A percentile compares a stretch with the other conserved stretches of the same genome.
These are phyloP conservation scores for Itoplectis maculator DNA, from an alignment of 2,888 invertebrate genomes.

Conservation along the genomic window DNA sequence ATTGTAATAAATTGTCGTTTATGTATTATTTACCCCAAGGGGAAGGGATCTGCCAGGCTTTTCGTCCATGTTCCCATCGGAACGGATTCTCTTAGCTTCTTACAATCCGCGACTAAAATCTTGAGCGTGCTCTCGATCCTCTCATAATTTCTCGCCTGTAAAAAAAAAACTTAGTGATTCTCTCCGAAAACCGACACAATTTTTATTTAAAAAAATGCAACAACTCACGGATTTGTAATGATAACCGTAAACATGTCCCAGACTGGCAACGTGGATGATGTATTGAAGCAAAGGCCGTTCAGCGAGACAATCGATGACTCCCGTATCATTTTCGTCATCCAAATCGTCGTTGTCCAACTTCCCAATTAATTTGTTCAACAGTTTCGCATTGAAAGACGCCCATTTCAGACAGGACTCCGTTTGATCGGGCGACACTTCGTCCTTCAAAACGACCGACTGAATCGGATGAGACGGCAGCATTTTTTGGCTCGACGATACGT, in stretches of 20 bases:
- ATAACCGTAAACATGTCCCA: slow-evolving; percentile 81
- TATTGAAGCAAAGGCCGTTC: slow-evolving; percentile 66
- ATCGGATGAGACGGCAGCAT: slow-evolving; percentile 71
- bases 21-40: neutral
- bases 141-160: slow-evolving; percentile 61
- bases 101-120: slow-evolving; percentile 57
- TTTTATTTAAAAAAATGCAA: neutral
- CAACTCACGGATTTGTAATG: slow-evolving; percentile 84
- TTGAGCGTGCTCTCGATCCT: slow-evolving; percentile 54
- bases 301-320: slow-evolving; percentile 49
- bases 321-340: slow-evolving; percentile 73
- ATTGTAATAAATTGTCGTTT: neutral
- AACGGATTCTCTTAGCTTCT: slow-evolving; percentile 52
- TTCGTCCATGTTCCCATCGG: slow-evolving; percentile 62
- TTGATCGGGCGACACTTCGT: slow-evolving; percentile 73
- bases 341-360: slow-evolving; percentile 72
- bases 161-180: slow-evolving; percentile 21
- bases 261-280: slow-evolving; percentile 72
- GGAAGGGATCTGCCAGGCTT: slow-evolving; percentile 51
- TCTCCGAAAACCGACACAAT: neutral
- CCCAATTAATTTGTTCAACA: slow-evolving; percentile 74
- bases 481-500: slow-evolving; percentile 71
- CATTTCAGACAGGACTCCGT: slow-evolving; percentile 79
- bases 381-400: slow-evolving; percentile 79
- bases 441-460: slow-evolving; percentile 71